Evolutionary conservation across 2,888 invertebrate species (phyloP), one percentile per base, ranked within the genome.

Genomic region (Epirrhoe tristata): DNA sequence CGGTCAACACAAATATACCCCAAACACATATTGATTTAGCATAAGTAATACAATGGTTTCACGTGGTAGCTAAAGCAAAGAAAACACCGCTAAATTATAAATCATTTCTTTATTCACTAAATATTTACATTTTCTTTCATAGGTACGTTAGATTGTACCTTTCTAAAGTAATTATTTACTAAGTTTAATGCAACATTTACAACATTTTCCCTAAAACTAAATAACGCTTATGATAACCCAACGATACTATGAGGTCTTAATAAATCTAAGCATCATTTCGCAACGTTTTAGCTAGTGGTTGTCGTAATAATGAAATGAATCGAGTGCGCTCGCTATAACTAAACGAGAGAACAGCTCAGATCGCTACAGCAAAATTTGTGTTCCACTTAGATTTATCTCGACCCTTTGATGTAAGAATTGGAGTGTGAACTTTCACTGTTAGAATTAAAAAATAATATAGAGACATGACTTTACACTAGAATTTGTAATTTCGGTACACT

Each of bases 151-250:
- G 67, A 69, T 62, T 73, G 71, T 3, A 71, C 64, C 54, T 64
- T 8, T 8, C 60, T 64, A 63, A 50, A 51, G 6, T 63, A 68
- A 46, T 69, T 58, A 66, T 39, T 58, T 53, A 55, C 51, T 59
- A 58, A 71, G 76, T 77, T 79, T 82, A 78, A 63, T 64, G 74
- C 79, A 77, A 80, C 90, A 91, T 91, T 83, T 90, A 91, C 82
- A 92, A 91, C 87, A 85, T 83, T 83, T 77, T 75, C 66, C 88
- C 88, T 93, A 93, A 77, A 92, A 93, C 91, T 93, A 93, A 91
- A 91, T 93, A 93, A 93, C 93, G 91, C 91, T 89, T 88, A 87
- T 67, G 69, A 67, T 76, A 76, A 80, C 75, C 75, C 63, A 80
- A 67, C 51, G 12, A 77, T 70, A 71, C 69, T 55, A n/a, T 36